phyloP scores from a whole-genome alignment of 2,113 vertebrate species.

The Chionomys nivalis region DNA sequence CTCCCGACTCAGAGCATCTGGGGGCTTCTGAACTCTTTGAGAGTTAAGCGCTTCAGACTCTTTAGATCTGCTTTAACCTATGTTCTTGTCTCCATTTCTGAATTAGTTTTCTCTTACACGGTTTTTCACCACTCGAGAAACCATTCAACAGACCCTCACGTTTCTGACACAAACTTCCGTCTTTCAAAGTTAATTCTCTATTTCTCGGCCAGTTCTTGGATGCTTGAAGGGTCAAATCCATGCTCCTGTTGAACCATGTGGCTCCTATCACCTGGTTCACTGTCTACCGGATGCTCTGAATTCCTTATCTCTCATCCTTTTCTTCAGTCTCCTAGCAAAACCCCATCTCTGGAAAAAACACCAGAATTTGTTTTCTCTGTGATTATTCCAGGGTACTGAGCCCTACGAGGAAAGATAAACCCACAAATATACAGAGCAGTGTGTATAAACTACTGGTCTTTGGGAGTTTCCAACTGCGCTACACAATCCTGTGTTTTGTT shows the following conservation, averaged over 20 bases:
- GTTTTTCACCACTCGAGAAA: background rate
- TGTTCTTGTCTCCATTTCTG: background rate
- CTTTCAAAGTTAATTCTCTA: background rate
- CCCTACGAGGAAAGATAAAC: constrained; percentile 41
- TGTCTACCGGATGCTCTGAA: background rate
- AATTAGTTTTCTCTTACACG: background rate
- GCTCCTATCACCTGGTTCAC: background rate
- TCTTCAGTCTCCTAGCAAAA: constrained; percentile 43
- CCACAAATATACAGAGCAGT: constrained; percentile 1
- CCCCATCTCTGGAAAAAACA: constrained; percentile 37
- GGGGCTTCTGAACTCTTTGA: background rate
- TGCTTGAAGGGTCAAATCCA: background rate
- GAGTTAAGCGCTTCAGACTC: background rate
- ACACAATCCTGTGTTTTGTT: constrained; percentile 42
- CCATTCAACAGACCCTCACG: background rate
- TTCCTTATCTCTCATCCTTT: background rate
- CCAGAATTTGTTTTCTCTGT: constrained; percentile 25
- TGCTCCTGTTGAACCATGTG: background rate
- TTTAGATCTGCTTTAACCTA: background rate
- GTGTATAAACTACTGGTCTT: constrained; percentile 49
- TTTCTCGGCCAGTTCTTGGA: constrained; percentile 2
- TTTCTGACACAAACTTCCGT: background rate
- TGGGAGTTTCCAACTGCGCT: constrained; percentile 38
- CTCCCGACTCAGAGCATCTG: background rate
- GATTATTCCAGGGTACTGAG: constrained; percentile 13